Conservation (phyloP, 92 coral and sea anemone genomes). For the Umimayanthus chanpuru region DNA sequence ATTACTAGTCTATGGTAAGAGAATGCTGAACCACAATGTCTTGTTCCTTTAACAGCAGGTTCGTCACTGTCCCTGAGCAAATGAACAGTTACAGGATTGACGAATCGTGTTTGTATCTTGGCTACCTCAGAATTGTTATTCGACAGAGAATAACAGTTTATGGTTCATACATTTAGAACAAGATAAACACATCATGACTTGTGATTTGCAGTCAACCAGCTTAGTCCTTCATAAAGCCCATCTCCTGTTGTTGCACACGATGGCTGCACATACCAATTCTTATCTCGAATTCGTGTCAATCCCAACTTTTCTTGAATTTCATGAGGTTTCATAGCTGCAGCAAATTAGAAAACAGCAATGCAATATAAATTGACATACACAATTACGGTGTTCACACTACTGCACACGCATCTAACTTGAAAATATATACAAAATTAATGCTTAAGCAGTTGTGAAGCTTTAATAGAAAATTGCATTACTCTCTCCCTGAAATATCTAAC, state of each 20-base stretch:
- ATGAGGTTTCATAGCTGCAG: slow-evolving; percentile 92
- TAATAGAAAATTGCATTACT: too few relatives aligned
- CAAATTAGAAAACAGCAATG: neutral
- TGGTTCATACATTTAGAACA: slow-evolving; percentile 9
- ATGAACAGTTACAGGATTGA: neutral
- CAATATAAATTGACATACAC: neutral
- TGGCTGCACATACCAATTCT: slow-evolving; percentile 99
- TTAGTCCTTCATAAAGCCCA: slow-evolving; percentile 92
- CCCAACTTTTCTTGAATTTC: slow-evolving; percentile 93
- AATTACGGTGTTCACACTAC: neutral
- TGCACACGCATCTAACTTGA: too few relatives aligned
- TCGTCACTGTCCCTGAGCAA: slow-evolving; percentile 13
- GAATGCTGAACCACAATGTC: neutral
- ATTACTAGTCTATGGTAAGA: slow-evolving; percentile 2
- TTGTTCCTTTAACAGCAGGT: neutral
- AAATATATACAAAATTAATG: too few relatives aligned
- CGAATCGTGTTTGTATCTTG: neutral
- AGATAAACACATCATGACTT: slow-evolving; percentile 42
- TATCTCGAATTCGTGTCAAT: slow-evolving; percentile 76
- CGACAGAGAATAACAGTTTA: neutral
- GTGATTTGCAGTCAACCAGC: slow-evolving; percentile 90
- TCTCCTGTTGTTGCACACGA: slow-evolving; percentile 99
- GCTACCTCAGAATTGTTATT: neutral
- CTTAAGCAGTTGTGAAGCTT: too few relatives aligned
- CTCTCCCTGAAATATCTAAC: too few relatives aligned